Conservation (phyloP, 2,888 invertebrate genomes). For the Cataglyphis livida region DNA sequence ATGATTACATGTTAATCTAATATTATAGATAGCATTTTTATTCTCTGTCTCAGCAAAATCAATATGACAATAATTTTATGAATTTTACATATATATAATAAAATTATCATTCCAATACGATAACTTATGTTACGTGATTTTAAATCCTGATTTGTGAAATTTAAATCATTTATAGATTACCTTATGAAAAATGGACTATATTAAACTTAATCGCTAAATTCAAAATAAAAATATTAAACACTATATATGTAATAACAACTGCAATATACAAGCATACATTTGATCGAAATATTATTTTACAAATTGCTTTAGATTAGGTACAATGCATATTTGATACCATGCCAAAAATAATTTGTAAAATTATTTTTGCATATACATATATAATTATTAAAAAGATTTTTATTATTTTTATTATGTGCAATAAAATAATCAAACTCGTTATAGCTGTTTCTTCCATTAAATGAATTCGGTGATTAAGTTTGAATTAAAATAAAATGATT, state of each 20-base stretch:
- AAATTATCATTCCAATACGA: not conserved
- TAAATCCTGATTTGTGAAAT: not conserved
- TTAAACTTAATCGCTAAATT: not conserved
- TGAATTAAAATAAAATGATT: conserved; percentile 8
- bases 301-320: not conserved
- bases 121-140: not conserved
- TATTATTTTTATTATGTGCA: not conserved
- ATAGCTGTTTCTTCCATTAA: not conserved
- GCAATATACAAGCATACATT: not conserved
- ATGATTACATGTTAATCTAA: not conserved
- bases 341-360: no score
- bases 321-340: no score
- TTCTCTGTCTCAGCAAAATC: not conserved
- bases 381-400: not conserved
- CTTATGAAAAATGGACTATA: not conserved
- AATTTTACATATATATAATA: not conserved
- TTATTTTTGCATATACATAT: no score
- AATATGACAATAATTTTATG: not conserved
- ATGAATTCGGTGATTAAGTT: not conserved
- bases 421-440: not conserved
- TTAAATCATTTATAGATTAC: not conserved
- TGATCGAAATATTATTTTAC: not conserved
- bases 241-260: no score
- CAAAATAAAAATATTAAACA: not conserved
- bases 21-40: not conserved